Conservation (phyloP, 2,797 vertebrate species). For the Scomberomorus guttatus region DNA sequence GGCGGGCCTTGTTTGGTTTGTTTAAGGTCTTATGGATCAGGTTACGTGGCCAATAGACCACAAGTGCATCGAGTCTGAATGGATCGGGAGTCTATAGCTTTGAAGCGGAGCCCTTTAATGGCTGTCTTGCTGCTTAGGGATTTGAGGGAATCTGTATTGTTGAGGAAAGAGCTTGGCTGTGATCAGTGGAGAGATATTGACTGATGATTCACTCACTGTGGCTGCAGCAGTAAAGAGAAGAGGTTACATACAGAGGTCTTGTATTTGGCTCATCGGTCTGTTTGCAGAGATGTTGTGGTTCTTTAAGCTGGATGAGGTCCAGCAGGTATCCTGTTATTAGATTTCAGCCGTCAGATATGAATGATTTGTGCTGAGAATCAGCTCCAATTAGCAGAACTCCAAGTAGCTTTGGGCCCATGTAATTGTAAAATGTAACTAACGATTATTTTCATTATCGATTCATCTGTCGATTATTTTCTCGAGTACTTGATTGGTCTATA, state of each 20-base stretch:
- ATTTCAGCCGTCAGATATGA: neutral
- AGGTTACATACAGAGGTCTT: neutral
- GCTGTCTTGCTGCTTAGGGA: constrained; percentile 29
- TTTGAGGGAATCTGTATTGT: constrained; percentile 11
- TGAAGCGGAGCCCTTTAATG: constrained; percentile 27
- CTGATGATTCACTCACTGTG: neutral
- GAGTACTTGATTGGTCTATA: no score
- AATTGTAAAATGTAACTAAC: no score
- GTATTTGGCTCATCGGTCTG: neutral
- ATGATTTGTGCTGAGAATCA: neutral
- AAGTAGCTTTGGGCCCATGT: neutral
- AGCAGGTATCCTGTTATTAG: neutral
- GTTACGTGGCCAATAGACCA: constrained; percentile 25
- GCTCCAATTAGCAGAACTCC: no score
- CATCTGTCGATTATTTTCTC: neutral
- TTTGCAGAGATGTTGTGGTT: neutral
- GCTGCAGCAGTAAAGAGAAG: neutral
- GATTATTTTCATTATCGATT: neutral
- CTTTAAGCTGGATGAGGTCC: neutral
- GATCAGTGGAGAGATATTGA: constrained; percentile 22
- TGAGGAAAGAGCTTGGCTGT: constrained; percentile 2
- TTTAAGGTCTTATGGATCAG: constrained; percentile 47
- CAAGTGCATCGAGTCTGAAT: constrained; percentile 10
- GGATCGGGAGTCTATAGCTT: neutral
- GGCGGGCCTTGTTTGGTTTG: constrained; percentile 35